phyloP scores from a whole-genome alignment of 2,113 vertebrate species.

The Hippocampus mohnikei region DNA sequence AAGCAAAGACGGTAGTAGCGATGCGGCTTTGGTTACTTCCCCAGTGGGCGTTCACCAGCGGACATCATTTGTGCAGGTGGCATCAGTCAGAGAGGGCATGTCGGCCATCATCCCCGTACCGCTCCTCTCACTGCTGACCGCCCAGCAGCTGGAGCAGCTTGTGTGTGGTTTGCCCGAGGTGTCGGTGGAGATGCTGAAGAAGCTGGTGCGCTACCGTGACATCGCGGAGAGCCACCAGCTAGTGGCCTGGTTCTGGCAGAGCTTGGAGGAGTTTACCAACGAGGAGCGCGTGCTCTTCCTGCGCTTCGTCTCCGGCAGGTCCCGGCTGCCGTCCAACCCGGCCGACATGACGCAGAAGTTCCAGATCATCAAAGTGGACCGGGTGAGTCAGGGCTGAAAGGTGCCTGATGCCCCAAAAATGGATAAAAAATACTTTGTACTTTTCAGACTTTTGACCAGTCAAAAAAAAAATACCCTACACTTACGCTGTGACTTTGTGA shows the following conservation, averaged over 20 bases:
- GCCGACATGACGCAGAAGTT: conserved; percentile 79
- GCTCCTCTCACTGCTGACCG: conserved; percentile 77
- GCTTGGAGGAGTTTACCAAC: conserved; percentile 79
- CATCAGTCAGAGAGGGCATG: conserved; percentile 78
- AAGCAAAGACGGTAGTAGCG: not conserved
- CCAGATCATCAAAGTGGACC: conserved; percentile 80
- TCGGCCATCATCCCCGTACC: conserved; percentile 79
- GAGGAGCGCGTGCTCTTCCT: conserved; percentile 81
- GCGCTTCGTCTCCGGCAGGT: conserved; percentile 77
- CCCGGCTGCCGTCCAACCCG: conserved; percentile 76
- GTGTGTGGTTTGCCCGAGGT: conserved; percentile 79
- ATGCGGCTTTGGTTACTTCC: no score
- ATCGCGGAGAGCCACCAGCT: conserved; percentile 77
- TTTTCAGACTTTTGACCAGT: no score
- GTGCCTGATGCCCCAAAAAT: not conserved
- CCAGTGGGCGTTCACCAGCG: no score
- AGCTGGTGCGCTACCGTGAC: conserved; percentile 80
- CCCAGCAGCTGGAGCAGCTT: conserved; percentile 78
- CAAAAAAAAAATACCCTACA: no score
- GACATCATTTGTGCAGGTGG: conserved; percentile 59
- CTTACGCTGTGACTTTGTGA: no score
- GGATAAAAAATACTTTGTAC: not conserved
- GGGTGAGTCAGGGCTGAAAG: conserved; percentile 54
- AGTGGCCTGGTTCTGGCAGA: conserved; percentile 79
- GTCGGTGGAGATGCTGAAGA: conserved; percentile 78